A percentile compares a stretch with the other conserved stretches of the same genome.
Conservation (phyloP, 2,888 invertebrate species). For the Ectropis crepuscularia region DNA sequence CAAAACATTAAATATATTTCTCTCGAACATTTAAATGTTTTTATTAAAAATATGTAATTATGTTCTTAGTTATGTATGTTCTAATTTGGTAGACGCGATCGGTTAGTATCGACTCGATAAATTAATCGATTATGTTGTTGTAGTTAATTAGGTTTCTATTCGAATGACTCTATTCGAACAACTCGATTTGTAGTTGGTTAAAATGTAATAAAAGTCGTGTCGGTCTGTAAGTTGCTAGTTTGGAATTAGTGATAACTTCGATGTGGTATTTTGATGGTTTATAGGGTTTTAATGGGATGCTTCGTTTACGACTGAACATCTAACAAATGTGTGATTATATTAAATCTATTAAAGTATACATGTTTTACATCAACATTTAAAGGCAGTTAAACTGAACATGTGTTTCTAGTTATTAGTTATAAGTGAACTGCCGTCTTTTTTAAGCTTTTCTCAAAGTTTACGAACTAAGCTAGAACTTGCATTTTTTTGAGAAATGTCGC, state of each 20-base stretch:
- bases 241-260: conserved; percentile 25
- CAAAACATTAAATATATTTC: conserved; percentile 16
- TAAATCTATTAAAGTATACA: background rate
- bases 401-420: background rate
- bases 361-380: background rate
- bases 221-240: conserved; percentile 25
- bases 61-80: conserved; percentile 50
- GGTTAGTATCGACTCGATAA: conserved; percentile 56
- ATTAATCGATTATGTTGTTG: conserved; percentile 64
- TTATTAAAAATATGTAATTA: conserved; percentile 51
- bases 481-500: too few relatives aligned
- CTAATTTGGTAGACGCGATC: conserved; percentile 61
- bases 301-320: background rate
- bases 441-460: too few relatives aligned
- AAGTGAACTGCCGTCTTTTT: background rate
- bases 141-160: conserved; percentile 45
- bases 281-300: conserved; percentile 2
- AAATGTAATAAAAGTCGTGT: conserved; percentile 41
- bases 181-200: conserved; percentile 36
- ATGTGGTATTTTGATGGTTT: conserved; percentile 16
- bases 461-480: too few relatives aligned
- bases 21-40: conserved; percentile 35
- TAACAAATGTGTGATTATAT: background rate
- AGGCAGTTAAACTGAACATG: background rate
- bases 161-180: conserved; percentile 42